Percentiles rank a stretch among this genome's conserved stretches.
Evolutionary conservation across 2,113 vertebrate genomes (phyloP).

Genomic region (Albula glossodonta): DNA sequence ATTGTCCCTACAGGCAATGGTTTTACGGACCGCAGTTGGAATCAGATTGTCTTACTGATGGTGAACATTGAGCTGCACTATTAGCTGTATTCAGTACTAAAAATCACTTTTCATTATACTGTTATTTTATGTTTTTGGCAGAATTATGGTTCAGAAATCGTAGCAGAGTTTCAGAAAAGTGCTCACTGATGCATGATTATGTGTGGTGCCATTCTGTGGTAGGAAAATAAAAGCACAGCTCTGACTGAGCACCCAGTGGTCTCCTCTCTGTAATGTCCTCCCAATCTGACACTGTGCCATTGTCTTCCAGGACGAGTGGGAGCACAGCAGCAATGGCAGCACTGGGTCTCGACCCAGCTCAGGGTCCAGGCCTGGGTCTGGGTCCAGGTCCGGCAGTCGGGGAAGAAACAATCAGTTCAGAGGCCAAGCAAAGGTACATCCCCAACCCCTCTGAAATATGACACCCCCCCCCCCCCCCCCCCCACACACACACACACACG

Average conservation of each 20-base stretch:
- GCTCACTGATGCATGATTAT: background rate
- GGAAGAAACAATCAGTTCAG: conserved; percentile 76
- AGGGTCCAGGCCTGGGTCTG: conserved; percentile 73
- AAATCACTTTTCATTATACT: background rate
- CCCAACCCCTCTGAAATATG: too few relatives aligned
- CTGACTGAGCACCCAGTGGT: background rate
- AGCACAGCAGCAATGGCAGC: conserved; percentile 81
- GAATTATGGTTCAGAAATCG: background rate
- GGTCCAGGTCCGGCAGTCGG: conserved; percentile 73
- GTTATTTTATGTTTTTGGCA: background rate
- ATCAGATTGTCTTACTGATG: background rate
- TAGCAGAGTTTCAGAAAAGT: background rate
- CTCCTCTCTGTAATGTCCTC: too few relatives aligned
- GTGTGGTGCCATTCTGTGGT: background rate
- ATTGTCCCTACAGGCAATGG: background rate
- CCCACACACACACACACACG: background rate
- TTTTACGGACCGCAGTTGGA: background rate
- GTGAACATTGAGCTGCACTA: background rate
- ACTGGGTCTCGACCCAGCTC: conserved; percentile 72
- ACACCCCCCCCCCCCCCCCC: background rate
- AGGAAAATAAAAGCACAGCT: background rate
- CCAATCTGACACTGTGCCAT: too few relatives aligned
- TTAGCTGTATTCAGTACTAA: background rate
- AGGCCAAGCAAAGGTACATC: conserved; percentile 67
- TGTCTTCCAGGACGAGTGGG: conserved; percentile 76